Evolutionary conservation across 2,797 vertebrate species (phyloP).

Genomic region (Hemibagrus guttatus): DNA sequence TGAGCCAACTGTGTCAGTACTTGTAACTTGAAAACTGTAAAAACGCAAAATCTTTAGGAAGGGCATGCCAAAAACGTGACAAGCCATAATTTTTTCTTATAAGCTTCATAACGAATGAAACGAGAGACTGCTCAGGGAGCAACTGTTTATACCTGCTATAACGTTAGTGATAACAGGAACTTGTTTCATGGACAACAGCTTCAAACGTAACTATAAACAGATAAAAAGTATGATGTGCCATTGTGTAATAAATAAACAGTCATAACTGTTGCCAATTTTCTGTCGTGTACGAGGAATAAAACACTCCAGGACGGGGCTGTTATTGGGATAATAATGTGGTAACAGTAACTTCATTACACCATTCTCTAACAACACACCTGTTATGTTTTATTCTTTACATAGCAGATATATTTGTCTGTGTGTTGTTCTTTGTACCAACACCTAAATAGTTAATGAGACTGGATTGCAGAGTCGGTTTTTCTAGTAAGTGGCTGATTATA

Average conservation of each 20-base stretch:
- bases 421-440: not conserved
- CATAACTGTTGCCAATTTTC: not conserved
- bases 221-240: not conserved
- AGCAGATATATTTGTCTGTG: not conserved
- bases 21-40: not conserved
- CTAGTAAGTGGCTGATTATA: not conserved
- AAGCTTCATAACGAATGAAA: not conserved
- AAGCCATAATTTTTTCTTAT: too few species aligned
- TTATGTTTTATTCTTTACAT: not conserved
- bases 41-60: not conserved
- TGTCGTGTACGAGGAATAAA: not conserved
- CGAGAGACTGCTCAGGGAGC: not conserved
- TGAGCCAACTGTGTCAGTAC: not conserved
- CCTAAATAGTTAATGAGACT: conserved; percentile 1
- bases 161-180: conserved; percentile 9
- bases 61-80: not conserved
- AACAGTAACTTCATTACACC: not conserved
- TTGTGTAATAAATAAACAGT: conserved; percentile 20
- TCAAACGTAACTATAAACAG: conserved; percentile 6
- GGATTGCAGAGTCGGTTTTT: not conserved
- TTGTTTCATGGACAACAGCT: not conserved
- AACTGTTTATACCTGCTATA: conserved; percentile 12
- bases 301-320: not conserved
- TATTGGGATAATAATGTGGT: conserved; percentile 12
- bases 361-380: not conserved